Percentiles rank a stretch among this genome's conserved stretches.
phyloP scores from a whole-genome alignment of 2,113 vertebrate species.

The Struthidea cinerea region DNA sequence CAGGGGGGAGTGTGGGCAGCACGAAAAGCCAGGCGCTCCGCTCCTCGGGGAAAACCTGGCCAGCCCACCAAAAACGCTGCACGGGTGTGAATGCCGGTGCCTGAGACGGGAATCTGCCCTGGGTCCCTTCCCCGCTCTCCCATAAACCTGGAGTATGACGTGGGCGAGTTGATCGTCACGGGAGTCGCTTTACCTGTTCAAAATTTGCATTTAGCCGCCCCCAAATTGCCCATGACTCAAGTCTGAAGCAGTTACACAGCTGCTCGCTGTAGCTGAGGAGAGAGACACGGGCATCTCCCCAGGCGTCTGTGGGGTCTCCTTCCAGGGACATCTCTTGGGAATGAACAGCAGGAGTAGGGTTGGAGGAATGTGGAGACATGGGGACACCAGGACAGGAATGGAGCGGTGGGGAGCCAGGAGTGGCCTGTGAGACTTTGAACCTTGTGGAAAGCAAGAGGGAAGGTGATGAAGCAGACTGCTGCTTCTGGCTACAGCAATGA shows the following conservation, averaged over 20 bases:
- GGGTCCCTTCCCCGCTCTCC: neutral
- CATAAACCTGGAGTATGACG: neutral
- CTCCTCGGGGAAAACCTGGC: neutral
- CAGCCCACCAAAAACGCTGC: accelerated
- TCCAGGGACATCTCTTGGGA: neutral
- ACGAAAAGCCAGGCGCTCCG: accelerated
- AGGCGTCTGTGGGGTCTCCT: neutral
- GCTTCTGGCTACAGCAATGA: neutral
- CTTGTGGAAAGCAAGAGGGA: neutral
- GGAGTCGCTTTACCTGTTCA: neutral
- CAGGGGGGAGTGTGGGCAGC: conserved; percentile 45
- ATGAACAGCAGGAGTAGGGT: neutral
- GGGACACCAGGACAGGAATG: neutral
- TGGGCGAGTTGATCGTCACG: accelerated
- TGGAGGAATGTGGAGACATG: neutral
- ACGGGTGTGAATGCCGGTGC: neutral
- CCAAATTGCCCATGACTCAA: neutral
- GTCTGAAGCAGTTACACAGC: neutral
- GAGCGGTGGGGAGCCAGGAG: neutral
- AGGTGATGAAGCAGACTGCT: neutral
- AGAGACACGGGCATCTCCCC: neutral
- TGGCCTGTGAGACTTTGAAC: neutral
- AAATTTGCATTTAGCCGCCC: neutral
- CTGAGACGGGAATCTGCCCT: neutral
- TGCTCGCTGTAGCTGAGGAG: neutral